These are phyloP conservation scores for Rhagologus leucostigma DNA, from an alignment of 2,113 vertebrate genomes.

Conservation along the genomic window DNA sequence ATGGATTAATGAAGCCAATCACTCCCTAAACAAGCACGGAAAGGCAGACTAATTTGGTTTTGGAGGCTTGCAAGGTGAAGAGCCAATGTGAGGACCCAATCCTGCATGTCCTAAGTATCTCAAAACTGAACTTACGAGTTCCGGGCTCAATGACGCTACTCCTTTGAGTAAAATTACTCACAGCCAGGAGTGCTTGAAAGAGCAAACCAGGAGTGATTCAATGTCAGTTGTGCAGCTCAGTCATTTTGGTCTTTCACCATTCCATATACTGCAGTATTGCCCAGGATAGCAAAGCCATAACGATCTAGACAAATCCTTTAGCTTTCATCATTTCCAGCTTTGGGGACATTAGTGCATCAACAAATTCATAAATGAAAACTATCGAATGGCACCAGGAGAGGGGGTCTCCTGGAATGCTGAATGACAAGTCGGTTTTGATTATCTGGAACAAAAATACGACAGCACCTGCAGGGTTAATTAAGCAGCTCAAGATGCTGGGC, in stretches of 20 bases:
- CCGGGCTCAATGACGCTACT: neutral
- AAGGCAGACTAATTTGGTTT: neutral
- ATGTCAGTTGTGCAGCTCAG: neutral
- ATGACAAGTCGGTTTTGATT: neutral
- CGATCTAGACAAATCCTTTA: neutral
- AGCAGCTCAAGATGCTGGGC: conserved; percentile 31
- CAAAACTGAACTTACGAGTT: neutral
- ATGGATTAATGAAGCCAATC: neutral
- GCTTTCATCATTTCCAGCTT: neutral
- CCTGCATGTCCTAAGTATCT: neutral
- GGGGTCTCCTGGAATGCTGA: neutral
- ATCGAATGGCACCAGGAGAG: neutral
- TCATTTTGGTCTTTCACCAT: neutral
- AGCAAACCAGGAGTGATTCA: neutral
- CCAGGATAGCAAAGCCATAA: neutral
- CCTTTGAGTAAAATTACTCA: neutral
- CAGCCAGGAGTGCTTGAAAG: neutral
- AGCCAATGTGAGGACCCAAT: neutral
- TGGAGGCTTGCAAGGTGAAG: neutral
- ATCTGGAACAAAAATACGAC: neutral
- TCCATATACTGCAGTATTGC: neutral
- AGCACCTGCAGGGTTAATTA: conserved; percentile 71
- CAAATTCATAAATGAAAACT: neutral
- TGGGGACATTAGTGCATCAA: neutral
- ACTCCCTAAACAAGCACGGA: neutral